Base-by-base conservation (phyloP, 2,797 vertebrate species). In the Semotilus atromaculatus region DNA sequence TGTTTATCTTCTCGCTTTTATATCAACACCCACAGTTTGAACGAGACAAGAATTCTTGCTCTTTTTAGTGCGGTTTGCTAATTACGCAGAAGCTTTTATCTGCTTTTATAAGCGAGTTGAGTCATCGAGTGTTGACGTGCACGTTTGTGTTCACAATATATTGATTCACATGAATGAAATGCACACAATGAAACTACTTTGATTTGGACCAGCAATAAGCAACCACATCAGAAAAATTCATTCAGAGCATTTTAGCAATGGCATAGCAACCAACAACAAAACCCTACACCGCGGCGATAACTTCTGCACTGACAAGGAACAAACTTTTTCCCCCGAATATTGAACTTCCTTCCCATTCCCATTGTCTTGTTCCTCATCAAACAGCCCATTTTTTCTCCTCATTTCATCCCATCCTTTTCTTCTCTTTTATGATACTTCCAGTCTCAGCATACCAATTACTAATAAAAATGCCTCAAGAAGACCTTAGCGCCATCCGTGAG, bases 391-490 rank as follows among this genome's bases (percentile, higher is more conserved):
- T 79, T 48, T 48, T 1, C 16, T 1, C 38, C 72, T 13, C 0
- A 74, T 70, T 45, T 66, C 71, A 71, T 29, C 71, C 34, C 38
- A 29, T 72, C 10, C 19, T 53, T 78, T 67, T 40, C 48, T 83
- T 51, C 38, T 79, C 36, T 73, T 76, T 48, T 51, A 80, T 74
- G 51, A 23, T 26, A 53, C 72, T 26, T 68, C 18, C 66, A 36
- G 67, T 85, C 40, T 79, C 76, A 78, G 74, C 38, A 55, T 84
- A 78, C 66, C 67, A 85, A 64, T 72, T 64, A 73, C 68, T 80
- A 85, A 64, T 80, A 85, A 51, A 85, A 80, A 72, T 85, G 53
- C 76, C 40, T 64, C 31, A 6, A 64, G 53, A 80, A 79, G 53
- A 85, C 83, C 67, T 40, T 11, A 62, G 75, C 16, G 0, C 68